These are phyloP conservation scores for Pedionomus torquatus DNA, from an alignment of 2,113 vertebrate genomes.

Conservation along the genomic window DNA sequence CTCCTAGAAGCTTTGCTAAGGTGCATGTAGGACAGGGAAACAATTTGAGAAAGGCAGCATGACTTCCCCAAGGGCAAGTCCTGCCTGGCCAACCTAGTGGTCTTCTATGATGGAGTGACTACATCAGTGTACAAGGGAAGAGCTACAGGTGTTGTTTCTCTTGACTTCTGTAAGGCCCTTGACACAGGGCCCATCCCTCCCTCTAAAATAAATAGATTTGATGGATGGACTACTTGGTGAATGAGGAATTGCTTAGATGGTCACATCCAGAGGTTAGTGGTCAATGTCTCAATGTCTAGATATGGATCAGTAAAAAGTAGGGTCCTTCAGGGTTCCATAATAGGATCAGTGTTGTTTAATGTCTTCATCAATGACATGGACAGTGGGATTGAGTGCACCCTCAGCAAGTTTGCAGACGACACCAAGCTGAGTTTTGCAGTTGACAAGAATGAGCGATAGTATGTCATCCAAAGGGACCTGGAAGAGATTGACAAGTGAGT, in stretches of 20 bases:
- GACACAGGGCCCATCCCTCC: not conserved
- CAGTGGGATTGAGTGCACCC: not conserved
- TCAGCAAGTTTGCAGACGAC: not conserved
- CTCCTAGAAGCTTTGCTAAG: too few relatives aligned
- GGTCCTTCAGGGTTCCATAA: not conserved
- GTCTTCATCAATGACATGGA: not conserved
- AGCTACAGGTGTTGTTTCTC: not conserved
- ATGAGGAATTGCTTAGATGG: not conserved
- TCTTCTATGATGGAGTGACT: not conserved
- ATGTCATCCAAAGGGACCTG: too few relatives aligned
- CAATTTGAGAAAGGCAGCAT: too few relatives aligned
- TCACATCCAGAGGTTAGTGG: accelerated
- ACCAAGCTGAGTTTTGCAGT: not conserved
- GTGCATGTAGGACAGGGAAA: too few relatives aligned
- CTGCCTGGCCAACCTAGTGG: too few relatives aligned
- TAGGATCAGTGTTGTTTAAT: not conserved
- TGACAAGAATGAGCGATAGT: not conserved
- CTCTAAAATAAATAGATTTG: not conserved
- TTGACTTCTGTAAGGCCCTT: not conserved
- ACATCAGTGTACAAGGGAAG: not conserved
- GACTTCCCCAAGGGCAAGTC: too few relatives aligned
- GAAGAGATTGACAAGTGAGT: too few relatives aligned
- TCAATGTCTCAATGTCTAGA: not conserved
- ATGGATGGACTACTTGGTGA: not conserved
- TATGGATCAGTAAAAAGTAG: not conserved